phyloP scores from a whole-genome alignment of 2,888 invertebrate species.

The Linnaemya vulpina region DNA sequence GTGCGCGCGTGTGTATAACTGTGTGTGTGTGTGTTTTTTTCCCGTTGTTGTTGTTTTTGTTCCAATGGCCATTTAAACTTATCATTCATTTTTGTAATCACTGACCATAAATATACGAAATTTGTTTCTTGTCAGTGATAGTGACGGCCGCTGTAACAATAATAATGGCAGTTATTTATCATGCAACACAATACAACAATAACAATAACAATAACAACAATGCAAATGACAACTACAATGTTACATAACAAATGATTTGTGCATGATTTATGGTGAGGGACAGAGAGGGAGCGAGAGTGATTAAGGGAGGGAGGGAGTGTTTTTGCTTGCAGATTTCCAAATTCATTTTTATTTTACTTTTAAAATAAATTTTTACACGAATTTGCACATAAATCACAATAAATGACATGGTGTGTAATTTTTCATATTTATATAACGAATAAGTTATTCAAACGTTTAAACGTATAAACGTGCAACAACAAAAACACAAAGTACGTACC shows the following conservation, averaged over 20 bases:
- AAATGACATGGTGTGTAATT: constrained; percentile 51
- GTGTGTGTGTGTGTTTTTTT: not conserved
- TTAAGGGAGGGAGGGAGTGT: not conserved
- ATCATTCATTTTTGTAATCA: constrained; percentile 52
- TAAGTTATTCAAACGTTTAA: not conserved
- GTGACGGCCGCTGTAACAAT: constrained; percentile 58
- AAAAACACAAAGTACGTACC: no score
- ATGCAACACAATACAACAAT: constrained; percentile 49
- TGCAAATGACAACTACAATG: constrained; percentile 23
- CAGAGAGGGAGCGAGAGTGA: not conserved
- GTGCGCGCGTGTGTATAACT: no score
- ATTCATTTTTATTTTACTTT: not conserved
- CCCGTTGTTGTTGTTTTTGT: not conserved
- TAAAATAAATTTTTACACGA: constrained; percentile 15
- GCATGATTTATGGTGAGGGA: constrained; percentile 57
- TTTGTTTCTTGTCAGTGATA: constrained; percentile 52
- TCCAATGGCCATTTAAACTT: not conserved
- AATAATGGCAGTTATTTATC: constrained; percentile 69
- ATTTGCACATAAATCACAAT: constrained; percentile 54
- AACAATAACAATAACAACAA: constrained; percentile 19
- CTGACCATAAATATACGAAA: constrained; percentile 60
- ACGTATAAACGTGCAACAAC: not conserved
- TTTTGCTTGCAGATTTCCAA: constrained; percentile 7
- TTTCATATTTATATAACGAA: constrained; percentile 48
- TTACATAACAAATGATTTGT: constrained; percentile 56